Conservation (phyloP, 2,113 vertebrate species). For the Willisornis vidua region DNA sequence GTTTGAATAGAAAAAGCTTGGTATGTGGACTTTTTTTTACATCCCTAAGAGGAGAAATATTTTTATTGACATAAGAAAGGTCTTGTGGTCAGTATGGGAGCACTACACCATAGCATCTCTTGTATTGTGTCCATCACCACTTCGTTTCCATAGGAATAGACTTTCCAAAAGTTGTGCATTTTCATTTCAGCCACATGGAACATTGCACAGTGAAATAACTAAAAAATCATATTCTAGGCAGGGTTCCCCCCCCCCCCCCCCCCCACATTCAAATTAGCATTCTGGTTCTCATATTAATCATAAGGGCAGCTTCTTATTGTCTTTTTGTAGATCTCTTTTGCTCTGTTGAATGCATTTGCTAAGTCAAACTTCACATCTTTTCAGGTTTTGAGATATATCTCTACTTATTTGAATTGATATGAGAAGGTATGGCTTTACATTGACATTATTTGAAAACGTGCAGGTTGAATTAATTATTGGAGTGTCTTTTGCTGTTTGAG, state of each 20-base stretch:
- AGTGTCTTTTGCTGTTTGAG: neutral
- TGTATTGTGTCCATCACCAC: neutral
- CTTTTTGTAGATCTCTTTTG: neutral
- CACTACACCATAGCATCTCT: rapidly evolving
- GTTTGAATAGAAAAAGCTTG: neutral
- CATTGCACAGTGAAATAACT: neutral
- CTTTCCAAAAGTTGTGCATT: neutral
- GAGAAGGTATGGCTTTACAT: neutral
- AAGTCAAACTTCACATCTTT: neutral
- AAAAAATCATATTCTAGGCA: neutral
- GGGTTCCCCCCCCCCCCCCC: neutral
- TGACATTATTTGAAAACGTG: neutral
- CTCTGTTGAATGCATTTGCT: neutral
- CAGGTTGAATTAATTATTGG: neutral
- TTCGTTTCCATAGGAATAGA: neutral
- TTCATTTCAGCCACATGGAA: neutral
- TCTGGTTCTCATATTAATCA: neutral
- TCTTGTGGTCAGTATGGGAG: neutral
- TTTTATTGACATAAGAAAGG: neutral
- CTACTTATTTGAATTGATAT: neutral
- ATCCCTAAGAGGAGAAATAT: neutral
- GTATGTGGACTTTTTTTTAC: neutral
- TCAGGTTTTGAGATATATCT: neutral
- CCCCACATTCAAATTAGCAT: neutral
- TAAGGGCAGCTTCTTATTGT: neutral